These are phyloP conservation scores for Mamestra configurata DNA, from an alignment of 1,140 invertebrate species.

Conservation along the genomic window DNA sequence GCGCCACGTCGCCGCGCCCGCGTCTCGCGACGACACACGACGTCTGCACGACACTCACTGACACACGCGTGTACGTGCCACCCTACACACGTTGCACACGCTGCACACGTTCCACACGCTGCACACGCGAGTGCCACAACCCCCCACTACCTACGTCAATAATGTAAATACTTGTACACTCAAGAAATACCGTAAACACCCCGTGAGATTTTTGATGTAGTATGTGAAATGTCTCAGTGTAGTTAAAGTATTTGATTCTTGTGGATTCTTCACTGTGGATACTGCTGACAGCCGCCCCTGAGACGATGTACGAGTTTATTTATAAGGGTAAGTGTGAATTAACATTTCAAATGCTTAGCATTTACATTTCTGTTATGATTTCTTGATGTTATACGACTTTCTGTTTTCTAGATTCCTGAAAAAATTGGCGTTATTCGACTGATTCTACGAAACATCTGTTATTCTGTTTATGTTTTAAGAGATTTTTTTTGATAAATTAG, in stretches of 20 bases:
- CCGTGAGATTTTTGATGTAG: conserved; percentile 58
- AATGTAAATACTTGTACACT: conserved; percentile 68
- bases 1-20: conserved; percentile 62
- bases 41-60: conserved; percentile 62
- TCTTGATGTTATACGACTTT: neutral
- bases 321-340: conserved; percentile 56
- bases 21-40: conserved; percentile 62
- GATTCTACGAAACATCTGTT: neutral
- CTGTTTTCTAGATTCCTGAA: neutral
- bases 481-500: neutral
- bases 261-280: conserved; percentile 65
- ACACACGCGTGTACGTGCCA: conserved; percentile 35
- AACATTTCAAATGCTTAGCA: conserved; percentile 3
- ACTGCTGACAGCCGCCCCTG: conserved; percentile 40
- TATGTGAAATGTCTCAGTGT: conserved; percentile 67
- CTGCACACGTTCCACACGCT: neutral
- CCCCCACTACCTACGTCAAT: conserved; percentile 50
- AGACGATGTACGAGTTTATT: conserved; percentile 51
- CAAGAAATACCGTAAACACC: conserved; percentile 65
- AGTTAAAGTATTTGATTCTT: conserved; percentile 60
- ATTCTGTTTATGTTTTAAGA: conserved; percentile 3
- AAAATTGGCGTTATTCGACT: too few relatives aligned
- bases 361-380: conserved; percentile 6
- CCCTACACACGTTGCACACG: too few relatives aligned
- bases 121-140: conserved; percentile 15